phyloP scores from a whole-genome alignment of 2,888 invertebrate species.

The Cantharis rufa region DNA sequence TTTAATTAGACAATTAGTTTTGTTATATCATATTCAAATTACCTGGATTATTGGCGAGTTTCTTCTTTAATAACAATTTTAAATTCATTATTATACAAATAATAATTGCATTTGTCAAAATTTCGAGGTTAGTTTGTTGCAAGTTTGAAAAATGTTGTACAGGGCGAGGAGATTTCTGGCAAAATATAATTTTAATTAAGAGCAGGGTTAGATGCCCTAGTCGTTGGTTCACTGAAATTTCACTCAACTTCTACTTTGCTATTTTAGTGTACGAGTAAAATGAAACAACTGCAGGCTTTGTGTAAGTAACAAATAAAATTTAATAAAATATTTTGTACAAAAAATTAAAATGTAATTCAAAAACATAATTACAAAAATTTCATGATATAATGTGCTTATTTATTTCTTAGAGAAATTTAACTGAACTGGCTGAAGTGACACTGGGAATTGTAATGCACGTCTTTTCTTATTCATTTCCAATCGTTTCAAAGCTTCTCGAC shows the following conservation, averaged over 20 bases:
- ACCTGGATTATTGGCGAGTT: neutral
- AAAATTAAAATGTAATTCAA: too few relatives aligned
- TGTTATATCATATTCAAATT: neutral
- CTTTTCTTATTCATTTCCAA: slow-evolving; percentile 44
- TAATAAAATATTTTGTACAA: neutral
- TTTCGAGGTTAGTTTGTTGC: neutral
- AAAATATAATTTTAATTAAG: too few relatives aligned
- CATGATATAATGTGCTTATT: neutral
- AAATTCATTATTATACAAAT: neutral
- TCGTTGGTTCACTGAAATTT: too few relatives aligned
- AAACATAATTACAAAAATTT: too few relatives aligned
- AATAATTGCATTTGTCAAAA: neutral
- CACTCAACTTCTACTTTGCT: too few relatives aligned
- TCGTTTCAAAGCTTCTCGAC: slow-evolving; percentile 49
- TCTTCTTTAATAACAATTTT: neutral
- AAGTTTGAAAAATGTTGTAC: neutral
- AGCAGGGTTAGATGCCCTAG: too few relatives aligned
- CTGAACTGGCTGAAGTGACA: neutral
- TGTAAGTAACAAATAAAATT: neutral
- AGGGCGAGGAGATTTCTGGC: neutral
- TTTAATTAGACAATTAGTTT: neutral
- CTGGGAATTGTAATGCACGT: neutral
- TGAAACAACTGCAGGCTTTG: too few relatives aligned
- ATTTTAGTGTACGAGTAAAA: too few relatives aligned
- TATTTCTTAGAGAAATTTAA: neutral